Evolutionary conservation across 2,797 vertebrate species (phyloP).

Genomic region (Xenopus petersii): DNA sequence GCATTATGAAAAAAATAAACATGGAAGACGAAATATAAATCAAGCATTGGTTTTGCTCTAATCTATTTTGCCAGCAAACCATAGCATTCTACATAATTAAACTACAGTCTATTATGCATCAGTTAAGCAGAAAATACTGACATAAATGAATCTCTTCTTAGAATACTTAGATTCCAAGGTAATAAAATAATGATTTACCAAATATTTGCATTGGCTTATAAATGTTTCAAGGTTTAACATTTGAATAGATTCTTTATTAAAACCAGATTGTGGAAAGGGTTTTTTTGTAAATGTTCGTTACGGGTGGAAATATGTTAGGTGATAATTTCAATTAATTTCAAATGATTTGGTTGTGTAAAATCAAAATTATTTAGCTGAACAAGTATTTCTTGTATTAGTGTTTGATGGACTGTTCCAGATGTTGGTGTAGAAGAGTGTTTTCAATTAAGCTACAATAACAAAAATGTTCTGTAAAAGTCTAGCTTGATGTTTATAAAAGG

Average conservation of each 20-base stretch:
- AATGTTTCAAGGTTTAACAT: slow-evolving; percentile 60
- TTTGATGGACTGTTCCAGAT: slow-evolving; percentile 30
- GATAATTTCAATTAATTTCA: slow-evolving; percentile 52
- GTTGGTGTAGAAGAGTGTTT: slow-evolving; percentile 17
- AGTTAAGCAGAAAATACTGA: slow-evolving; percentile 58
- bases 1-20: no score
- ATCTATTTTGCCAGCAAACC: slow-evolving; percentile 50
- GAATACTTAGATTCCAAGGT: slow-evolving; percentile 56
- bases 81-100: slow-evolving; percentile 53
- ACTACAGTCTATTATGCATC: slow-evolving; percentile 55
- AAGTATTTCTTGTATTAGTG: slow-evolving; percentile 18
- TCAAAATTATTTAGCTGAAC: slow-evolving; percentile 21
- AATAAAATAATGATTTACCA: slow-evolving; percentile 59
- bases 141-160: slow-evolving; percentile 55
- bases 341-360: slow-evolving; percentile 37
- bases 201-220: slow-evolving; percentile 69
- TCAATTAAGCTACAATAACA: slow-evolving; percentile 30
- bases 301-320: slow-evolving; percentile 35
- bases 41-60: neutral
- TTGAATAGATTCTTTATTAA: slow-evolving; percentile 58
- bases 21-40: slow-evolving; percentile 42
- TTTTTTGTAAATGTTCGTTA: slow-evolving; percentile 26
- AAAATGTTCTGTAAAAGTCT: slow-evolving; percentile 29
- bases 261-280: slow-evolving; percentile 60
- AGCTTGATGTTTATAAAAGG: slow-evolving; percentile 26